phyloP scores from a whole-genome alignment of 1,140 invertebrate genomes.

The Drosophila willistoni region DNA sequence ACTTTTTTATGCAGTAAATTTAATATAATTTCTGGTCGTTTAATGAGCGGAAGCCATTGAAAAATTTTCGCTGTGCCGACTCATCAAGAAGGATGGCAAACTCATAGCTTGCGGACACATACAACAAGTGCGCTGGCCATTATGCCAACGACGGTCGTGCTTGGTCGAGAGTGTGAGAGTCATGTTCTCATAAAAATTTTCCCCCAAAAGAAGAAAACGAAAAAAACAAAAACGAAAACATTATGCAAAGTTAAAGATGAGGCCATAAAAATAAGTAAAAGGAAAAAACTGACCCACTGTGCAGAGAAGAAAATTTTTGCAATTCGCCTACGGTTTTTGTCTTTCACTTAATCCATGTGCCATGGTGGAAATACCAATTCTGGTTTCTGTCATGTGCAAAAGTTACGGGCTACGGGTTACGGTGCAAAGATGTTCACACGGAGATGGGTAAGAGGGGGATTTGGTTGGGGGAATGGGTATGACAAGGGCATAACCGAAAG shows the following conservation, averaged over 20 bases:
- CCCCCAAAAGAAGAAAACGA: background rate
- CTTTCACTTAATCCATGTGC: constrained; percentile 72
- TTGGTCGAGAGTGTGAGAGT: constrained; percentile 25
- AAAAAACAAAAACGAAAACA: constrained; percentile 33
- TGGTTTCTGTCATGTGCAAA: constrained; percentile 73
- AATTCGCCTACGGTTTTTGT: constrained; percentile 64
- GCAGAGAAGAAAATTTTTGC: constrained; percentile 40
- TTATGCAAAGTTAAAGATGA: constrained; percentile 65
- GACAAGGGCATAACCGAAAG: constrained; percentile 60
- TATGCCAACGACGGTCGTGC: constrained; percentile 13
- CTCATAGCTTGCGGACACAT: constrained; percentile 42
- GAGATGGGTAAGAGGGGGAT: background rate
- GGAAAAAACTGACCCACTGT: constrained; percentile 48
- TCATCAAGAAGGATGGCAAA: constrained; percentile 46
- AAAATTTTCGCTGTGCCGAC: constrained; percentile 57
- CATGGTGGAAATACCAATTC: constrained; percentile 70
- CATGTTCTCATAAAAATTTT: constrained; percentile 66
- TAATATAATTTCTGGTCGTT: constrained; percentile 80
- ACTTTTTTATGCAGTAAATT: constrained; percentile 80
- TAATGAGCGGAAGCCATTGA: constrained; percentile 70
- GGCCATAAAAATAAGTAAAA: constrained; percentile 48
- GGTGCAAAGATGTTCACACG: background rate
- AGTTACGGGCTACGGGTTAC: constrained; percentile 55
- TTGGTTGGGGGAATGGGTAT: constrained; percentile 7
- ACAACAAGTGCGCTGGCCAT: constrained; percentile 69